Evolutionary conservation across 2,797 vertebrate genomes (phyloP).

Genomic region (Cichlasoma orientale): DNA sequence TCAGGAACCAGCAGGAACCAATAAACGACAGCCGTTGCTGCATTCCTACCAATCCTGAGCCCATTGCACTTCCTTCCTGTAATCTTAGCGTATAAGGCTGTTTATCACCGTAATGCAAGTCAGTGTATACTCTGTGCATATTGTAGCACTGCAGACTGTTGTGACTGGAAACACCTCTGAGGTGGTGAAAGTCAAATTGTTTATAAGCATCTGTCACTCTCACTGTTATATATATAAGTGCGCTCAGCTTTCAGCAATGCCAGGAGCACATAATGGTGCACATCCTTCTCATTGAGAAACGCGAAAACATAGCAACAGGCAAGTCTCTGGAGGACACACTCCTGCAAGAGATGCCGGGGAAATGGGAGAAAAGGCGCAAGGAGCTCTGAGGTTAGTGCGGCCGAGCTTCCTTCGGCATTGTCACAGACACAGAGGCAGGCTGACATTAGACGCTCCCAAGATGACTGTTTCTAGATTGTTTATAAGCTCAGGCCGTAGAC

Average conservation of each 20-base stretch:
- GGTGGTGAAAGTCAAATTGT: constrained; percentile 52
- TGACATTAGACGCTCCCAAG: neutral
- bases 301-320: constrained; percentile 45
- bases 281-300: constrained; percentile 31
- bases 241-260: constrained; percentile 41
- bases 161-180: constrained; percentile 24
- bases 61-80: neutral
- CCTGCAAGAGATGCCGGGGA: constrained; percentile 18
- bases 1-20: neutral
- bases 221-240: constrained; percentile 32
- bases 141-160: neutral
- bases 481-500: constrained; percentile 5
- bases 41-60: neutral
- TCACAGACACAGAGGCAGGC: neutral
- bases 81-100: constrained; percentile 15
- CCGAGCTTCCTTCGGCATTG: neutral
- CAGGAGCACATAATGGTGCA: constrained; percentile 40
- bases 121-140: neutral
- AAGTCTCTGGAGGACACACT: constrained; percentile 39
- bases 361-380: neutral
- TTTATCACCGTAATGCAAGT: neutral
- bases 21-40: neutral
- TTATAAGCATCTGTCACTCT: constrained; percentile 38
- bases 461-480: constrained; percentile 18
- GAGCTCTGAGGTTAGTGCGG: constrained; percentile 5